Conservation (phyloP, 2,888 invertebrate genomes). For the Latheticus oryzae region DNA sequence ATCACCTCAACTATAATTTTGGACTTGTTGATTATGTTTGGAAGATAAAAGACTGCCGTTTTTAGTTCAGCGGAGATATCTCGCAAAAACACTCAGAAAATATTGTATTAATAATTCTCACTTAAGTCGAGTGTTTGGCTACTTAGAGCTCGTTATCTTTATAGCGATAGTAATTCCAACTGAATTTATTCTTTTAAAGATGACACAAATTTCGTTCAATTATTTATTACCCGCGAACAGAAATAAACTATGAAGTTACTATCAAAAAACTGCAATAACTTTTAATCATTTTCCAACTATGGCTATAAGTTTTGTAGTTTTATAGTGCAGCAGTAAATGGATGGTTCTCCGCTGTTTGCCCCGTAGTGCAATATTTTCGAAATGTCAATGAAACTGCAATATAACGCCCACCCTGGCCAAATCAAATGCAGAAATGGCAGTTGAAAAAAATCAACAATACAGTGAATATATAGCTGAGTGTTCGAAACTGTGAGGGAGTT, state of each 20-base stretch:
- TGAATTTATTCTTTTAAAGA: not conserved
- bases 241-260: too few species aligned
- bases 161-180: not conserved
- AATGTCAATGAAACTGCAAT: constrained; percentile 18
- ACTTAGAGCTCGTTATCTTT: constrained; percentile 3
- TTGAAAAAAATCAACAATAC: too few species aligned
- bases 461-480: too few species aligned
- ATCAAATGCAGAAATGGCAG: constrained; percentile 2
- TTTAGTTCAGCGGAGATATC: too few species aligned
- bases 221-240: not conserved
- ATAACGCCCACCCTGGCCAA: constrained; percentile 8
- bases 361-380: constrained; percentile 10
- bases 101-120: too few species aligned
- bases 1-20: too few species aligned
- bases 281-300: constrained; percentile 6
- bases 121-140: not conserved
- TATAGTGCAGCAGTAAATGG: constrained; percentile 1
- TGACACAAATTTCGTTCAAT: not conserved
- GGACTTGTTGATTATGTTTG: too few species aligned
- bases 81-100: too few species aligned
- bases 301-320: too few species aligned
- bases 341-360: constrained; percentile 1
- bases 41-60: too few species aligned
- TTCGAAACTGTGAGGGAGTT: too few species aligned
- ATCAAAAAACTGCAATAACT: too few species aligned